phyloP scores from a whole-genome alignment of 2,113 vertebrate genomes.

The Trachemys scripta region DNA sequence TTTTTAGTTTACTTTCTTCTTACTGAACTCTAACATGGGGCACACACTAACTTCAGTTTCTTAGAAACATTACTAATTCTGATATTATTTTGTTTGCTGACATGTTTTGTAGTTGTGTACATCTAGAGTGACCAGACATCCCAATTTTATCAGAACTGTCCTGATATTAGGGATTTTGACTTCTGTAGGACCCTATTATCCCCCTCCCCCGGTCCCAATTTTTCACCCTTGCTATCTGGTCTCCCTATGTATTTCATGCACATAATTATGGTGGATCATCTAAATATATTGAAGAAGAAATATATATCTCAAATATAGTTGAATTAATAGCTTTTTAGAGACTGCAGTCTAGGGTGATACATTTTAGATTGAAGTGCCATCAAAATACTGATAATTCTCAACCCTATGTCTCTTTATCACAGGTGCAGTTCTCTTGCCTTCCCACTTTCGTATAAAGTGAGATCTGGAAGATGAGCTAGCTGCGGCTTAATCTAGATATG shows the following conservation, averaged over 20 bases:
- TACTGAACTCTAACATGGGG: not conserved
- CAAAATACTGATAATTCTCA: not conserved
- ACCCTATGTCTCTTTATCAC: not conserved
- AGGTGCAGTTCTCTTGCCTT: not conserved
- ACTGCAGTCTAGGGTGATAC: not conserved
- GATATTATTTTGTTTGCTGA: not conserved
- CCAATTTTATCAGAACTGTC: too few species aligned
- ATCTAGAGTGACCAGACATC: not conserved
- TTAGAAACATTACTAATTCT: not conserved
- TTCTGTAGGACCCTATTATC: too few species aligned
- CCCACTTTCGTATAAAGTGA: not conserved
- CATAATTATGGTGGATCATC: not conserved
- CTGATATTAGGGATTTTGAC: too few species aligned
- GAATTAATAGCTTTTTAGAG: not conserved
- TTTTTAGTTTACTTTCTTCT: not conserved
- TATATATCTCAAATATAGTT: not conserved
- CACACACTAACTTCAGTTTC: not conserved
- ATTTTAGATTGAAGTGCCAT: not conserved
- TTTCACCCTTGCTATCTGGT: too few species aligned
- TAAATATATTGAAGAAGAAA: accelerated
- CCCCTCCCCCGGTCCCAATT: too few species aligned
- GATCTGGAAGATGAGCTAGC: not conserved
- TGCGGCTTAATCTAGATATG: not conserved
- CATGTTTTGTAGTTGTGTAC: not conserved
- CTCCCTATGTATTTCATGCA: not conserved